Conservation (phyloP, 2,797 vertebrate genomes). For the Coregonus ussuriensis region DNA sequence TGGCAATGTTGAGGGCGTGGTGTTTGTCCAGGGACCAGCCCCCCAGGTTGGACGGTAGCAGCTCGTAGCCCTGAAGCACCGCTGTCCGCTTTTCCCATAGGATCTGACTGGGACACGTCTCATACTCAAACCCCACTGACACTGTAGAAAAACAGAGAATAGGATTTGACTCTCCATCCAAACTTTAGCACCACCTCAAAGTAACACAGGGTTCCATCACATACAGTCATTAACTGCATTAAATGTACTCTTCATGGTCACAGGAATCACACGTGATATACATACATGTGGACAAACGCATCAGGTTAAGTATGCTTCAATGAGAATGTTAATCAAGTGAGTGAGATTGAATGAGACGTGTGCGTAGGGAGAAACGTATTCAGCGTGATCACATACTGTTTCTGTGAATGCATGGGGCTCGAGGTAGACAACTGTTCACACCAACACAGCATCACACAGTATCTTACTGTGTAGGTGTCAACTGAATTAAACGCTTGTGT, state of each 20-base stretch:
- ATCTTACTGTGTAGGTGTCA: conserved; percentile 21
- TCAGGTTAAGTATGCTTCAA: neutral
- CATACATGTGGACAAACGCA: neutral
- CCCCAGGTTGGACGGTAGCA: conserved; percentile 86
- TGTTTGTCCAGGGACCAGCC: conserved; percentile 90
- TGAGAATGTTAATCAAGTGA: neutral
- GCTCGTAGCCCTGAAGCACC: conserved; percentile 85
- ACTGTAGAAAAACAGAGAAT: conserved; percentile 63
- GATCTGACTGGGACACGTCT: conserved; percentile 84
- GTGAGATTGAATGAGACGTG: neutral
- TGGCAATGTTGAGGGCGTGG: conserved; percentile 84
- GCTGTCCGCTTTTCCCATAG: conserved; percentile 89
- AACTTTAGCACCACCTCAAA: neutral
- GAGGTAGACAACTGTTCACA: conserved; percentile 17
- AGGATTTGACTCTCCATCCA: neutral
- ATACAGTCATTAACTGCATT: no score
- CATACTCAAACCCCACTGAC: conserved; percentile 88
- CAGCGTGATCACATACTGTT: neutral
- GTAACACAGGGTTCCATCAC: neutral
- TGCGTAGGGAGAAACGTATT: neutral
- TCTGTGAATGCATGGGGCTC: neutral
- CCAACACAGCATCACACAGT: neutral
- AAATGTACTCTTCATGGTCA: no score
- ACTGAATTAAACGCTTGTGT: conserved; percentile 47
- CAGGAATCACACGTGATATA: no score